Base-by-base conservation (phyloP, 1,140 invertebrate species). In the Bemisia tabaci region DNA sequence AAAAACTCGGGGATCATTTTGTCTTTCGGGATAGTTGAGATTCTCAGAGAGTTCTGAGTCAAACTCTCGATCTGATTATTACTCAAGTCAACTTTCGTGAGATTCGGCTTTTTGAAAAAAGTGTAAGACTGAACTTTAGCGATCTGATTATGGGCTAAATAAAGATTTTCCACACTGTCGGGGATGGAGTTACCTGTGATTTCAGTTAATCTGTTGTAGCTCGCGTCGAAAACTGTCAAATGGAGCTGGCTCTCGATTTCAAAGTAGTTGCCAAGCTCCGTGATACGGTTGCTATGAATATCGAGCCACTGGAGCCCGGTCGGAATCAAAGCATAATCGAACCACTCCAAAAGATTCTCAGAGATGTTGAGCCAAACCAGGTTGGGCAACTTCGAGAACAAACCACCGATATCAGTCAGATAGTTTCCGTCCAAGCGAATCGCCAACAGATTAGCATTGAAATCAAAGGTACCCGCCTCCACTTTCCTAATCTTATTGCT, bases 341-440 rank as follows among this genome's bases (percentile, higher is more conserved):
- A 93, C 83, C 86, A 88, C 77, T 89, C 86, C 59, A 96, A 81
- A 66, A 86, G 84, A 80, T 96, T 96, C 73, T 92, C 90, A 65
- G 91, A 94, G 69, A 95, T 89, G 75, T 95, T 95, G 60, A 96
- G 79, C 90, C 91, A 94, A 27, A 94, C 86, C 69, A 95, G 81
- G 79, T 90, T 91, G 59, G 89, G 88, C 67, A 95, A 80, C 73
- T 92, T 91, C 0, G 85, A 84, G 74, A 96, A 94, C 24, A 95
- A 81, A 9, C 88, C 89, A 59, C 84, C 84, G 60, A 95, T 93
- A 72, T 92, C 89, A 58, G 85, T 87, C 69, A 96, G 79, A 74
- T 88, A 86, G 81, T 96, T 96, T 48, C 89, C 88, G 77, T 95
- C 92, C 39, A 95, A 77, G 23, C 92, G 81, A 67, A 95, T 89